A percentile compares a stretch with the other conserved stretches of the same genome.
phyloP scores from a whole-genome alignment of 1,140 invertebrate genomes.

The Panagrolaimus sp. region DNA sequence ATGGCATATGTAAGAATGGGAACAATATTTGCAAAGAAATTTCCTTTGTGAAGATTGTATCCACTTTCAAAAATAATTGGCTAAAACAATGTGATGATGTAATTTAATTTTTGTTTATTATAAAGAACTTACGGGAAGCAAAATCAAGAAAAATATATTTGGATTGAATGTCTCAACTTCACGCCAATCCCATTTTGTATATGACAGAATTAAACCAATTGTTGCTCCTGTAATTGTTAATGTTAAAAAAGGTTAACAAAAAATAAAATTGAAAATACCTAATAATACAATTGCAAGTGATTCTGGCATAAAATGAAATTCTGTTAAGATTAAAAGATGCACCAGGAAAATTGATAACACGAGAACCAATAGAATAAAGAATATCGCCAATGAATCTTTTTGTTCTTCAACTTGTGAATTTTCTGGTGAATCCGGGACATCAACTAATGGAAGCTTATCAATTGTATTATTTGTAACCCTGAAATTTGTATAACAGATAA shows the following conservation, averaged over 20 bases:
- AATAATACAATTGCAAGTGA: conserved; percentile 93
- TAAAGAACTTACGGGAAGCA: conserved; percentile 68
- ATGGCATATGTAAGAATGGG: conserved; percentile 92
- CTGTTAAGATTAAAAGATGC: conserved; percentile 85
- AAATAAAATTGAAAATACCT: conserved; percentile 60
- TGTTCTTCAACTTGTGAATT: conserved; percentile 43
- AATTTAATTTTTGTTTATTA: too few relatives aligned
- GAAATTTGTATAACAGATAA: too few relatives aligned
- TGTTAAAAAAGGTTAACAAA: neutral
- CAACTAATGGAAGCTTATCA: too few relatives aligned
- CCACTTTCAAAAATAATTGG: conserved; percentile 97
- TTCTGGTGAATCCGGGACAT: neutral
- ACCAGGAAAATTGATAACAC: conserved; percentile 86
- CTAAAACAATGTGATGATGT: neutral
- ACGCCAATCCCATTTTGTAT: conserved; percentile 52
- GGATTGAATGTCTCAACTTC: conserved; percentile 63
- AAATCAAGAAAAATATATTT: conserved; percentile 96
- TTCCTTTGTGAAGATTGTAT: conserved; percentile 91
- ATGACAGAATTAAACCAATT: conserved; percentile 47
- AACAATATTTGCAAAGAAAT: conserved; percentile 93
- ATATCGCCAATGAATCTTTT: conserved; percentile 47
- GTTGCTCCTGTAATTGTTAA: conserved; percentile 29
- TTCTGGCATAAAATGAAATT: conserved; percentile 92
- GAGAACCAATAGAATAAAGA: conserved; percentile 48
- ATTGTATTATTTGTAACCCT: too few relatives aligned